Base-by-base conservation (phyloP, 2,113 vertebrate genomes). In the Oceanodroma tethys region DNA sequence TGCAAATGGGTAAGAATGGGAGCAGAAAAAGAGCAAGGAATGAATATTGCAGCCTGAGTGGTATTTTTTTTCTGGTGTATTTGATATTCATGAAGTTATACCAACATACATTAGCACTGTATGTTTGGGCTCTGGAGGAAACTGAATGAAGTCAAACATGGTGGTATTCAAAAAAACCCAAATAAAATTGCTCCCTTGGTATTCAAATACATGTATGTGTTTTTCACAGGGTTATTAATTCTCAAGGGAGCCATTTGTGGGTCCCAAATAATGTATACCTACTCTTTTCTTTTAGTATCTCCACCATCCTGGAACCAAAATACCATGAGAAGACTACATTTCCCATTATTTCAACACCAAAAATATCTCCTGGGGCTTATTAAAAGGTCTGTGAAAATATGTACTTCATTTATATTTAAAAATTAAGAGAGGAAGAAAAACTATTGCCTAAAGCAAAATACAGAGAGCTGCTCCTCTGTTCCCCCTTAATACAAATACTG, bases 371-470 rank as follows among this genome's bases (percentile, higher is more conserved):
- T 52, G 66, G 40, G 68, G 19, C 70, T 92, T 83, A 92, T 89
- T 92, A 90, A 92, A 92, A 93, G 26, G 65, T 79, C 92, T 92
- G 73, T 94, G 72, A 86, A 92, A 95, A 94, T 19, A 86, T 22
- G 89, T 59, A 56, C 27, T 71, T 86, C 63, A 48, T 23, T 40
- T 32, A 79, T 34, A 59, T 13, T 92, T 18, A 23, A 56, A 65
- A 86, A 81, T 38, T 22, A 86, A n/a, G 32, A 75, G 18, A 52
- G 45, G 86, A 90, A 85, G 30, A 83, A 73, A 81, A 92, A 30
- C 21, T 56, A 38, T 40, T 73, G 73, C 65, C 40, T 92, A 52
- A 92, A 95, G 55, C 59, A 80, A 95, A 88, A 75, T 12, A 68
- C 18, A 89, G 56, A 71, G n/a, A 52, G 23, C 60, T 65, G 40